Evolutionary conservation across 2,113 vertebrate genomes (phyloP).

Genomic region (Australoheros scitulus): DNA sequence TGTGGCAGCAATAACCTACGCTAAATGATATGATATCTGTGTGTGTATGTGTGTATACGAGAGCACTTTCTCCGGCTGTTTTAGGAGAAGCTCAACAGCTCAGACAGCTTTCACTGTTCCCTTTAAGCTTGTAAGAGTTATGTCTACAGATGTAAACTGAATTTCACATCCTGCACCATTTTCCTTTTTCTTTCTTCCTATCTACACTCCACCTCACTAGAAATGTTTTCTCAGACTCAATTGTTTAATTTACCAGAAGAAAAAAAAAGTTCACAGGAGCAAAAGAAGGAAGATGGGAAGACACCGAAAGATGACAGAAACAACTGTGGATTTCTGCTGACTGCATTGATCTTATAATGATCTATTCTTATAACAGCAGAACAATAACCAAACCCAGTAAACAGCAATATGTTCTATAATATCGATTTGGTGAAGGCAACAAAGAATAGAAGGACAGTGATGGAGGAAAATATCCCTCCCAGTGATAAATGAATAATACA

Average conservation of each 20-base stretch:
- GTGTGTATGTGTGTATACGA: neutral
- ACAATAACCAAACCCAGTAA: neutral
- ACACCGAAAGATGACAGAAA: neutral
- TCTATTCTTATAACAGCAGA: neutral
- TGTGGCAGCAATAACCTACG: conserved; percentile 34
- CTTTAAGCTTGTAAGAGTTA: conserved; percentile 34
- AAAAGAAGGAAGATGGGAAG: neutral
- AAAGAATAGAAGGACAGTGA: conserved; percentile 18
- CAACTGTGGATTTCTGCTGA: conserved; percentile 14
- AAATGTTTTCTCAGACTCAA: conserved; percentile 38
- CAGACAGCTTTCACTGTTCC: conserved; percentile 32
- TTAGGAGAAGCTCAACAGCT: conserved; percentile 18
- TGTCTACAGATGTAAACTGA: conserved; percentile 56
- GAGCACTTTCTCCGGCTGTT: neutral
- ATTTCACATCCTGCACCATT: conserved; percentile 25
- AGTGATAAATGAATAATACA: conserved; percentile 57
- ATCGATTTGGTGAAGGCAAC: conserved; percentile 14
- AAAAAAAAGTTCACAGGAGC: neutral
- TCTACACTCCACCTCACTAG: conserved; percentile 11
- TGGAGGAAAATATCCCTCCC: conserved; percentile 31
- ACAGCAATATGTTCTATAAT: neutral
- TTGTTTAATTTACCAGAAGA: conserved; percentile 53
- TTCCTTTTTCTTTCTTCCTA: conserved; percentile 7
- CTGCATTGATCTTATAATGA: conserved; percentile 15
- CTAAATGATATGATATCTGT: conserved; percentile 34